These are phyloP conservation scores for Cyclophora punctaria DNA, from an alignment of 2,888 invertebrate species.

Conservation along the genomic window DNA sequence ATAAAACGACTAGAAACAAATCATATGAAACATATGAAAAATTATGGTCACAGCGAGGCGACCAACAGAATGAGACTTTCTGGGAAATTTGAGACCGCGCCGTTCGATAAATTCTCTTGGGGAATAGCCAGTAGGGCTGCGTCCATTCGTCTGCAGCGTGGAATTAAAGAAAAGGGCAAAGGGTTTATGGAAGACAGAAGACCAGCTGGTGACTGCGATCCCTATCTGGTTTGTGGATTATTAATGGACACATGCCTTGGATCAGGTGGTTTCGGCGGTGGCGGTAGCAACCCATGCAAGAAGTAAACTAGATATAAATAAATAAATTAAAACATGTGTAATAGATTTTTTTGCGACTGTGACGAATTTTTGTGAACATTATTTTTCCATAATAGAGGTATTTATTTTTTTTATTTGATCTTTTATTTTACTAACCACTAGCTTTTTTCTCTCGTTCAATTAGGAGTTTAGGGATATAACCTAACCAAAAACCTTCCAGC, in stretches of 20 bases:
- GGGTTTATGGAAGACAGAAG: conserved; percentile 96
- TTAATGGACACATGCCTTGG: conserved; percentile 57
- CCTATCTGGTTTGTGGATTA: conserved; percentile 79
- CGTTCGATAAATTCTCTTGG: conserved; percentile 92
- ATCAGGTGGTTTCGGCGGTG: conserved; percentile 13
- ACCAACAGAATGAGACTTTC: conserved; percentile 96
- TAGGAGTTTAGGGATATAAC: too few relatives aligned
- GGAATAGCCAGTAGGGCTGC: conserved; percentile 94
- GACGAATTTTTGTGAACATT: too few relatives aligned
- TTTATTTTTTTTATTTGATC: too few relatives aligned
- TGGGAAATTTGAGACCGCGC: conserved; percentile 95
- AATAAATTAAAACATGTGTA: too few relatives aligned
- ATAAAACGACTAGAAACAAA: conserved; percentile 91
- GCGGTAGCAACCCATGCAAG: not conserved
- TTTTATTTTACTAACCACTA: too few relatives aligned
- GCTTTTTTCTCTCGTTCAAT: too few relatives aligned
- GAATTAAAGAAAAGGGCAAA: conserved; percentile 89
- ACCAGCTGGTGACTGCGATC: conserved; percentile 93
- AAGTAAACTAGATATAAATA: not conserved
- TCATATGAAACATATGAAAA: conserved; percentile 92
- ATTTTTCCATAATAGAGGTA: too few relatives aligned
- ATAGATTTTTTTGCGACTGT: too few relatives aligned
- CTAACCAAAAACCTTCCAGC: too few relatives aligned
- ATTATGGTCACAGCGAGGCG: conserved; percentile 92
- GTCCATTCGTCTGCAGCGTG: conserved; percentile 93